Evolutionary conservation across 2,113 vertebrate genomes (phyloP).

Genomic region (Bombycilla garrulus): DNA sequence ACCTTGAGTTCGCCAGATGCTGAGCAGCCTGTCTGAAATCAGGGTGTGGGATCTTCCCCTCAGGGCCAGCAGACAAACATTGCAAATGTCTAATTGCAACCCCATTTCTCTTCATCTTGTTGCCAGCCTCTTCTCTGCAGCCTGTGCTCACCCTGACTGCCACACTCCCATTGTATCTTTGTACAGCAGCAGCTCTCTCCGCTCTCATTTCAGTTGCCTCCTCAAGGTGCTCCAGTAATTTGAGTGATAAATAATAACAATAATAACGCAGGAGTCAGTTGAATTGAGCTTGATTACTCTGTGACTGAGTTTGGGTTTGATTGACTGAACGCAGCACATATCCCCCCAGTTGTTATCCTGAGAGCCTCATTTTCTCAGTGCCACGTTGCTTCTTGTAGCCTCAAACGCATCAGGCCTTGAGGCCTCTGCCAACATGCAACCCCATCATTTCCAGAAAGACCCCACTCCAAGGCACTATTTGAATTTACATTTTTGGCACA

Average conservation of each 20-base stretch:
- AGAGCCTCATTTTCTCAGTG: constrained; percentile 44
- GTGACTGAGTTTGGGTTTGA: constrained; percentile 46
- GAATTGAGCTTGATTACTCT: constrained; percentile 64
- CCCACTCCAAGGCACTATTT: neutral
- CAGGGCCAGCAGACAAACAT: neutral
- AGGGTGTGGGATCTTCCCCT: neutral
- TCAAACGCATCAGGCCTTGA: neutral
- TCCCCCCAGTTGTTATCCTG: constrained; percentile 18
- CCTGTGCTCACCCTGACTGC: neutral
- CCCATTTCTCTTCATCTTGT: neutral
- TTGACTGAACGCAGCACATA: constrained; percentile 48
- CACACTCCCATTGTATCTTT: neutral
- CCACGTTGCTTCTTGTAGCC: neutral
- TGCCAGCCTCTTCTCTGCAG: neutral
- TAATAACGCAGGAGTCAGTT: constrained; percentile 29
- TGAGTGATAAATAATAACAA: constrained; percentile 69
- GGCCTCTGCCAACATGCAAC: neutral
- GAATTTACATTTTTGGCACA: constrained; percentile 1
- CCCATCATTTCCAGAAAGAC: neutral
- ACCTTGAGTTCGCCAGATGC: neutral
- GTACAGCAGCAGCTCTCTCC: neutral
- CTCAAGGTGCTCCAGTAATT: constrained; percentile 59
- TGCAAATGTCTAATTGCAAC: neutral
- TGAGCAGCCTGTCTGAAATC: neutral
- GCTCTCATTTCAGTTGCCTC: constrained; percentile 33